Base-by-base conservation (phyloP, 1,140 invertebrate genomes). In the Drosophila busckii region DNA sequence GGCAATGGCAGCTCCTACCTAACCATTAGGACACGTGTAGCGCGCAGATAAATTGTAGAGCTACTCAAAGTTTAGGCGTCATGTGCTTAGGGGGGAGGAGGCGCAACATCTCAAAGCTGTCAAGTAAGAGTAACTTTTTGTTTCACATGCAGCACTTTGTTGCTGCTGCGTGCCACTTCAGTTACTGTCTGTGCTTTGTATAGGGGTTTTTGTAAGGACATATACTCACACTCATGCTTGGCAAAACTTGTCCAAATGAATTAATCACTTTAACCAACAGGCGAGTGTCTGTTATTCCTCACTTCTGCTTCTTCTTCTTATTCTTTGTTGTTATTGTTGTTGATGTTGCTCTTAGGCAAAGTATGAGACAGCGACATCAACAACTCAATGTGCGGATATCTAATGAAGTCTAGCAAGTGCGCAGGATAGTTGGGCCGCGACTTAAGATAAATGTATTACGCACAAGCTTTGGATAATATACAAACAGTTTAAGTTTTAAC, bases 211-310 rank as follows among this genome's bases (percentile, higher is more conserved):
- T 6, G 13, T 45, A 38, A 37, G 13, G 17, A 45, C 50, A 16
- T 32, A 7, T 52, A 22, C 42, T 44, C 60, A 61, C 65, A 54
- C 41, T 45, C 67, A n/a, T n/a, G n/a, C n/a, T n/a, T 37, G 35
- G 48, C 49, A 34, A 80, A 80, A 75, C 69, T 80, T 80, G 76
- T 80, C 64, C 75, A 75, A 80, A 80, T 82, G 75, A 82, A 80
- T 80, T 80, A 80, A 80, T 80, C 75, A 80, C 75, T 80, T 80
- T 75, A 65, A 42, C 49, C 64, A 34, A 49, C 70, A 66, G 55
- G 55, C 64, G 54, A 75, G 68, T 80, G 73, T 68, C 45, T 78
- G 64, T 64, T 76, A 64, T 69, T 70, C 19, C n/a, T 50, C 48
- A n/a, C n/a, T n/a, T n/a, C n/a, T n/a, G n/a, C n/a, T n/a, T n/a